These are phyloP conservation scores for Creontiades dilutus DNA, from an alignment of 2,888 invertebrate species.

Conservation along the genomic window DNA sequence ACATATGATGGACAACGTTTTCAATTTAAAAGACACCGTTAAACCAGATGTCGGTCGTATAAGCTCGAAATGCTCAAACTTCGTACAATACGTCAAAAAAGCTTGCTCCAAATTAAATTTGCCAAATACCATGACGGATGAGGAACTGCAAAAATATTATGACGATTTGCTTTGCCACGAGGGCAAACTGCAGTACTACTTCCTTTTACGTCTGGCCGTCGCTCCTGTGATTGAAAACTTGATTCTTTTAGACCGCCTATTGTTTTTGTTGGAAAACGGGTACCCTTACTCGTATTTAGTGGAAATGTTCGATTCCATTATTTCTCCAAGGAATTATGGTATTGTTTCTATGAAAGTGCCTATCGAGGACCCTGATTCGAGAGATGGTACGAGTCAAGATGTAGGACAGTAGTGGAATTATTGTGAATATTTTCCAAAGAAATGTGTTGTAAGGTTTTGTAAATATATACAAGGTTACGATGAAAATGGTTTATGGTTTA, in stretches of 20 bases:
- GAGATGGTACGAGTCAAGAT: too few species aligned
- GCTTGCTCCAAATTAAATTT: slow-evolving; percentile 84
- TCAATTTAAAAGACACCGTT: slow-evolving; percentile 78
- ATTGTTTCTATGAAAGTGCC: slow-evolving; percentile 81
- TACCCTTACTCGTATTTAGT: slow-evolving; percentile 80
- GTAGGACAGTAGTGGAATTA: too few species aligned
- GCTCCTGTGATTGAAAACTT: slow-evolving; percentile 90
- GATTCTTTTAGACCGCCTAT: slow-evolving; percentile 89
- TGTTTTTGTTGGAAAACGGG: slow-evolving; percentile 85
- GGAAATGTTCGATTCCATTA: slow-evolving; percentile 89
- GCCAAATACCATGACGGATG: slow-evolving; percentile 80
- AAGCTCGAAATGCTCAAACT: slow-evolving; percentile 82
- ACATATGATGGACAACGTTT: slow-evolving; percentile 80
- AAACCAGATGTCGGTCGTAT: slow-evolving; percentile 83
- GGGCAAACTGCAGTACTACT: slow-evolving; percentile 86
- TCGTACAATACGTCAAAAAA: slow-evolving; percentile 85
- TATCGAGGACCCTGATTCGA: neutral
- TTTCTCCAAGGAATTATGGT: slow-evolving; percentile 91
- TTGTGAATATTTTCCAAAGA: too few species aligned
- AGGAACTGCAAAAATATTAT: slow-evolving; percentile 79
- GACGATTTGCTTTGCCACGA: slow-evolving; percentile 79
- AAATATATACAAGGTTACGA: too few species aligned
- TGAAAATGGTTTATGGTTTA: too few species aligned
- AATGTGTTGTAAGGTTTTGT: too few species aligned
- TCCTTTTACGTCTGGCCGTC: slow-evolving; percentile 86